Evolutionary conservation across 2,888 invertebrate species (phyloP), one percentile per base, ranked within the genome.

Genomic region (Marasmarcha lunaedactyla): DNA sequence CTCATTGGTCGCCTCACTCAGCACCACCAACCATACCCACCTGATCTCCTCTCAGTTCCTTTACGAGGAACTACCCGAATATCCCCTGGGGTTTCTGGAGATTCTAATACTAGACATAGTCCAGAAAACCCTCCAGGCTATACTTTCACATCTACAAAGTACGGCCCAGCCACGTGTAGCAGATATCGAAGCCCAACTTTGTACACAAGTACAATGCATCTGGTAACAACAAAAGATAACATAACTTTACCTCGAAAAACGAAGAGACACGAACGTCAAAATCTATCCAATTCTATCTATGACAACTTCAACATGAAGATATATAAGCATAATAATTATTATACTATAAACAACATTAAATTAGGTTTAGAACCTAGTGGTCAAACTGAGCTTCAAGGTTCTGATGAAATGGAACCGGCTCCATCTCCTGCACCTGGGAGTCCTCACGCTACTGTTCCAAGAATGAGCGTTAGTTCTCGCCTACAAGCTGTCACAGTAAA

Each of bases 201-300:
- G 48, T 86, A 86, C 54, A 83, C 79, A 53, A 70, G 71, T 1
- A 63, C 71, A 4, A 84, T 85, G 0, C 88, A 89, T 10, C 73
- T 89, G 1, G 73, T 89, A 35, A 86, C 83, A 39, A 87, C 89
- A 0, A 88, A 90, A 53, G 92, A 93, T 1, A 94, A 94, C 68
- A 92, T 93, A n/a, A 94, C 94, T 4, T 89, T 94, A 43, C 94
- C 94, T 0, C 85, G 94, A 50, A 86, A 91, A 58, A 94, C 93
- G 0, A 84, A 92, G 43, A 87, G 87, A 1, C 90, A 89, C 55
- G 14, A 7, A 13, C 13, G 12, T 13, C 11, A 3, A 11, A n/a
- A 11, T 30, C 10, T 89, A 91, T 87, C 57, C 87, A 20, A 20
- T 7, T 20, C 20, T 5, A 76, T 71, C 45, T 94, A 94, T 61